These are phyloP conservation scores for Pteromalus puparum DNA, from an alignment of 1,140 invertebrate genomes.

Conservation along the genomic window DNA sequence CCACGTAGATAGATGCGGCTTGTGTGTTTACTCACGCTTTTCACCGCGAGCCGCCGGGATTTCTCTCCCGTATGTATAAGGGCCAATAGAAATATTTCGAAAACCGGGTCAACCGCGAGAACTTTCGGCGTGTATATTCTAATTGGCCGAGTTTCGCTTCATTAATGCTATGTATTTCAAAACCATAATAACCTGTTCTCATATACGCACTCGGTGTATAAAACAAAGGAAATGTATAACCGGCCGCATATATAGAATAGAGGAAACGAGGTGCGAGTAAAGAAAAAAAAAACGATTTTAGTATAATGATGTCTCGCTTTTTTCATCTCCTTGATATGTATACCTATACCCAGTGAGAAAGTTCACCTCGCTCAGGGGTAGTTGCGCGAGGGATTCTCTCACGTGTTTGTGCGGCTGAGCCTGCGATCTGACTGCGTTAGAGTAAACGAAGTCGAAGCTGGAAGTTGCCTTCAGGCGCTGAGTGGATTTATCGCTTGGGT, in stretches of 20 bases:
- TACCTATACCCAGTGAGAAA: not conserved
- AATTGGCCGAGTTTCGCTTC: not conserved
- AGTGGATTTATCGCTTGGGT: not conserved
- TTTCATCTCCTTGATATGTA: not conserved
- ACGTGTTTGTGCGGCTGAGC: not conserved
- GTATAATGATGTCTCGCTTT: not conserved
- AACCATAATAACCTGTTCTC: no score
- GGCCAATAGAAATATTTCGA: not conserved
- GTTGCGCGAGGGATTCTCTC: not conserved
- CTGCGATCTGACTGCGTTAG: not conserved
- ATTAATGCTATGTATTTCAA: no score
- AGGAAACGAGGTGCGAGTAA: not conserved
- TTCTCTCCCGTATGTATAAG: not conserved
- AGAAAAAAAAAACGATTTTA: constrained; percentile 1
- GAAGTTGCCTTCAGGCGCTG: not conserved
- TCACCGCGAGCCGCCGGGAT: not conserved
- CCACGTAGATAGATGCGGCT: no score
- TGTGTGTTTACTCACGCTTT: not conserved
- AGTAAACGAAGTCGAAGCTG: not conserved
- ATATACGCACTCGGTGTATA: no score
- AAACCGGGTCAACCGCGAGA: not conserved
- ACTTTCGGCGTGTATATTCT: not conserved
- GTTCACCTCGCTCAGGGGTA: not conserved
- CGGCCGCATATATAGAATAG: not conserved
- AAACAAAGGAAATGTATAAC: not conserved